Percentiles rank a stretch among this genome's conserved stretches.
Evolutionary conservation across 2,113 vertebrate species (phyloP).

Genomic region (Periophthalmus modestus): DNA sequence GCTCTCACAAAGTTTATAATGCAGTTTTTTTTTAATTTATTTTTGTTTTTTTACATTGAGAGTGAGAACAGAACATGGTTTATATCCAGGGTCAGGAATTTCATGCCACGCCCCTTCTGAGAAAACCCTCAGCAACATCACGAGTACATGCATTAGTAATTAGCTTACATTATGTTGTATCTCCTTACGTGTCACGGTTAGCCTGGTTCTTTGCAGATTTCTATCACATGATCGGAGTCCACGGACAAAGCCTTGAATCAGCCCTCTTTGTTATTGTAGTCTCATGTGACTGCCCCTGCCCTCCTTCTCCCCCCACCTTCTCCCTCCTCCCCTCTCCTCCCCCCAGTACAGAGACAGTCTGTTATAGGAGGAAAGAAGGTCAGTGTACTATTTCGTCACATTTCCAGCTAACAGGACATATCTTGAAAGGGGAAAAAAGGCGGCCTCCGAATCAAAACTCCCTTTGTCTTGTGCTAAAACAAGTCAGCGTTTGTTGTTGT

Average conservation of each 20-base stretch:
- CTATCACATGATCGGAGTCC: conserved; percentile 40
- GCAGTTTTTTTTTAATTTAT: no score
- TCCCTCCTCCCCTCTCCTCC: background rate
- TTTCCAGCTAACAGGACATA: conserved; percentile 63
- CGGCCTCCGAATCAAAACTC: conserved; percentile 51
- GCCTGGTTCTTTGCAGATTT: conserved; percentile 25
- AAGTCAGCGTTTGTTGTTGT: conserved; percentile 65
- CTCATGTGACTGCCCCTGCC: conserved; percentile 65
- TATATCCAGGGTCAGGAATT: background rate
- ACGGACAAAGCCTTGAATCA: conserved; percentile 47
- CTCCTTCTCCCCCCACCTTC: conserved; percentile 25
- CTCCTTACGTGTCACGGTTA: conserved; percentile 12
- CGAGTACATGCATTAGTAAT: background rate
- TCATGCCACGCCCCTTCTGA: background rate
- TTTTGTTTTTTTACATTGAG: background rate
- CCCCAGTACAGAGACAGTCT: conserved; percentile 66
- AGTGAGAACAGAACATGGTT: background rate
- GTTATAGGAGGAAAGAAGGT: conserved; percentile 68
- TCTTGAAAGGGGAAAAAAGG: conserved; percentile 42
- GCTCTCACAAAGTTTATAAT: background rate
- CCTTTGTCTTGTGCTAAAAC: conserved; percentile 67
- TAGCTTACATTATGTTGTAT: background rate
- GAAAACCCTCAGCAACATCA: background rate
- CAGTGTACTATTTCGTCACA: conserved; percentile 67
- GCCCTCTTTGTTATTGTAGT: conserved; percentile 63